Evolutionary conservation across 2,113 vertebrate genomes (phyloP), one percentile per base, ranked within the genome.

Genomic region (Paradoxurus hermaphroditus): DNA sequence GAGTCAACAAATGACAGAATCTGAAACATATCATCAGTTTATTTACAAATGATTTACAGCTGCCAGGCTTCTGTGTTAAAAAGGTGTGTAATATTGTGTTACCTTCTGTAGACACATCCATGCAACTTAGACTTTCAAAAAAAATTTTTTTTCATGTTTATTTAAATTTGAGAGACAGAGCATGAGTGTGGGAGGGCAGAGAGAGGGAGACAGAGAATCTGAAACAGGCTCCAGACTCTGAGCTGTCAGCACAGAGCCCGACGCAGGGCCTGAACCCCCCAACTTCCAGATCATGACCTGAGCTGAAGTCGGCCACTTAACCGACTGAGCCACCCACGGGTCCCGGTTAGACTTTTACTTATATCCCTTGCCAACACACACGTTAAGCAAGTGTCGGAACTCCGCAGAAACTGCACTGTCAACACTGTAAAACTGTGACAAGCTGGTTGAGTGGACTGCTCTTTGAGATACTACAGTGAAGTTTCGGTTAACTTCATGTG

Each of bases 11-110:
- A 51, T 5, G 8, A 84, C 39, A 68, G 39, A 94, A 70, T 7
- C 73, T 87, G 29, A 83, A 79, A 72, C 13, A 13, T 19, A 18
- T 15, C 18, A 36, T 78, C 5, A 8, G 31, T 79, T 81, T 81
- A 75, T 90, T 59, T 67, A 59, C 27, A 63, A 92, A 75, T 7
- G n/a, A 86, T 93, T 89, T 34, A 84, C 49, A 77, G 34, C 31
- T 72, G 56, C 49, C 53, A 53, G 83, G 5, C 39, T 63, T 75
- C 34, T 67, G 84, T 72, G 39, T 84, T 53, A 3, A 53, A 53
- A 18, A 34, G n/a, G n/a, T n/a, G 12, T 39, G 5, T 63, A 34
- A 23, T 3, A 13, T 7, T 2, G 0, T 13, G 19, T 36, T 36
- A 4, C 46, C 56, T 65, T 84, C 70, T 65, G 18, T 8, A 78